phyloP scores from a whole-genome alignment of 2,888 invertebrate species.

The Podabrus alpinus region DNA sequence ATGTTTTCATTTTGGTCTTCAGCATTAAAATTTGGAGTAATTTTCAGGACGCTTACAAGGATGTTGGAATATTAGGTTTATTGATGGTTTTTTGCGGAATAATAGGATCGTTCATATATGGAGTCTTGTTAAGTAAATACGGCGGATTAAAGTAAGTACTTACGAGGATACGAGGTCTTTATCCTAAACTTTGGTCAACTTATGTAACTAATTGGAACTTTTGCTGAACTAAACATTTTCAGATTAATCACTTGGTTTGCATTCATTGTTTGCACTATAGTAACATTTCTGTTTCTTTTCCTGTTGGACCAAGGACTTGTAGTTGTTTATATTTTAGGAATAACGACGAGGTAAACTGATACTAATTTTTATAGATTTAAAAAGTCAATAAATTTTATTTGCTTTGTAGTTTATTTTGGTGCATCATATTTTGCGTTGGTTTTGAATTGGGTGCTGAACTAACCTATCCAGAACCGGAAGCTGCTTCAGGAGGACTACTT shows the following conservation, averaged over 20 bases:
- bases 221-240: neutral
- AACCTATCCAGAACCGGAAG: neutral
- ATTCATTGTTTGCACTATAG: neutral
- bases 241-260: neutral
- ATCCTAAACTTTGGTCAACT: no score
- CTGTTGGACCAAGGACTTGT: neutral
- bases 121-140: neutral
- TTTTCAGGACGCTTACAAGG: neutral
- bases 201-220: no score
- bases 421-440: neutral
- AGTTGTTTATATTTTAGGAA: neutral
- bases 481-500: neutral
- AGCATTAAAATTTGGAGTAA: neutral
- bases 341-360: neutral
- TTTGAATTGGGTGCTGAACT: neutral
- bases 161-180: no score
- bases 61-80: neutral
- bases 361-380: neutral
- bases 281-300: neutral
- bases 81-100: neutral
- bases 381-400: neutral
- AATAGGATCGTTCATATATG: neutral
- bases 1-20: neutral
- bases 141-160: neutral
- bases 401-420: slow-evolving; percentile 29